These are phyloP conservation scores for Danaus chrysippus DNA, from an alignment of 2,888 invertebrate species.

Conservation along the genomic window DNA sequence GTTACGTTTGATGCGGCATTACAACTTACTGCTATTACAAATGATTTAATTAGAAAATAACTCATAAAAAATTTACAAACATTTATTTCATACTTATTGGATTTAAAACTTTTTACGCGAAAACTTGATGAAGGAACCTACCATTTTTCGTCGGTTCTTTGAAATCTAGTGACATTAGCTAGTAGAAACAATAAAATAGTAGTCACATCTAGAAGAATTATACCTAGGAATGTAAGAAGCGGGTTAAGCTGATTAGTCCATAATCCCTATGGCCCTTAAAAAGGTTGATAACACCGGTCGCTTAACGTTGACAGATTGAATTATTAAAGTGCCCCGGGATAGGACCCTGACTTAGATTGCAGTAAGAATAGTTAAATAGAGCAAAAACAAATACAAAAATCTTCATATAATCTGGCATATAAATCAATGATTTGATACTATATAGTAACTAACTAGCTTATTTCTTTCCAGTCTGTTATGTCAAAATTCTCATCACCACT, in stretches of 20 bases:
- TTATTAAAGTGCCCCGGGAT: conserved; percentile 23
- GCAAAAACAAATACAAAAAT: conserved; percentile 1
- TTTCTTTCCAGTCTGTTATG: too few relatives aligned
- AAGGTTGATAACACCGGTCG: conserved; percentile 41
- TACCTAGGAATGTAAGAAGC: conserved; percentile 22
- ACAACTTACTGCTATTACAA: too few relatives aligned
- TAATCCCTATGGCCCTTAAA: conserved; percentile 39
- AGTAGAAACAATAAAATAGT: not conserved
- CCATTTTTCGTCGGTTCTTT: too few relatives aligned
- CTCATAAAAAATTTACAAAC: too few relatives aligned
- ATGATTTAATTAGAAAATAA: too few relatives aligned
- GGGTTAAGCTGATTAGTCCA: conserved; percentile 41
- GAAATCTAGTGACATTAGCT: too few relatives aligned
- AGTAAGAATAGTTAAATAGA: conserved; percentile 3
- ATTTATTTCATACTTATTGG: too few relatives aligned
- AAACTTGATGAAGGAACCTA: too few relatives aligned
- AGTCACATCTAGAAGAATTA: conserved; percentile 14
- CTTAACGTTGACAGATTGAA: conserved; percentile 26
- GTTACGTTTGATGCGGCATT: too few relatives aligned
- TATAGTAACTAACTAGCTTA: too few relatives aligned
- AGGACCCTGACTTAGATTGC: conserved; percentile 10
- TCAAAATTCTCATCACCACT: not conserved
- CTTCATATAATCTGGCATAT: not conserved
- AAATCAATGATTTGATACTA: too few relatives aligned
- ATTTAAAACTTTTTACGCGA: too few relatives aligned